These are phyloP conservation scores for Panagrolaimus sp. DNA, from an alignment of 1,140 invertebrate species.

Conservation along the genomic window DNA sequence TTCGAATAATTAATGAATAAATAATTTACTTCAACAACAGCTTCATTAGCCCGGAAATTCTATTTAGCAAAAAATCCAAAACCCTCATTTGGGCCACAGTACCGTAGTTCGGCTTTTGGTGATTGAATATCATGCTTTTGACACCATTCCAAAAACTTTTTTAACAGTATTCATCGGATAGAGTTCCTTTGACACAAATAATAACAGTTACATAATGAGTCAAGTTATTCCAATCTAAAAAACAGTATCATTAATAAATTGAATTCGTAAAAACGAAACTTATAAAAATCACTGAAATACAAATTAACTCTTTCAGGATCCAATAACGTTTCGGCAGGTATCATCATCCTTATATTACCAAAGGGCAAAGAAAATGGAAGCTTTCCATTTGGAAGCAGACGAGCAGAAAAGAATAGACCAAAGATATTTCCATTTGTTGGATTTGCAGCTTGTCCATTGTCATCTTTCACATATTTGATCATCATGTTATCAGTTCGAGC, in stretches of 20 bases:
- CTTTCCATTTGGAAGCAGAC: not conserved
- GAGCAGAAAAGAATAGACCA: not conserved
- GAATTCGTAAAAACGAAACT: not conserved
- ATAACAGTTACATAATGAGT: conserved; percentile 47
- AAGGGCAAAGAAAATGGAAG: not conserved
- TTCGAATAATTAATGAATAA: no score
- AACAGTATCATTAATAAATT: conserved; percentile 32
- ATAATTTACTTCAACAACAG: conserved; percentile 20
- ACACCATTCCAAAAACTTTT: not conserved
- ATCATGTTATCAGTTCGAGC: not conserved
- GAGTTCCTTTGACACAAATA: conserved; percentile 30
- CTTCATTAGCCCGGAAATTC: conserved; percentile 7
- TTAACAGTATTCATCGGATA: conserved; percentile 29
- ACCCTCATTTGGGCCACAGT: conserved; percentile 17
- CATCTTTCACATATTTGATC: not conserved
- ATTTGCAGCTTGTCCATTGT: not conserved
- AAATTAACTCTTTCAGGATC: not conserved
- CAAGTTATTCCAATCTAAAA: conserved; percentile 47
- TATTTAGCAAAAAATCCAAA: conserved; percentile 29
- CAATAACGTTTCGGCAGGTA: not conserved
- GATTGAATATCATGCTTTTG: not conserved
- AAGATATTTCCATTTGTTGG: not conserved
- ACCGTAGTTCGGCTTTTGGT: not conserved
- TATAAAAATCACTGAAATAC: not conserved
- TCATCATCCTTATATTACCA: not conserved